Evolutionary conservation across 2,797 vertebrate species (phyloP).

Genomic region (Thamnophis elegans): DNA sequence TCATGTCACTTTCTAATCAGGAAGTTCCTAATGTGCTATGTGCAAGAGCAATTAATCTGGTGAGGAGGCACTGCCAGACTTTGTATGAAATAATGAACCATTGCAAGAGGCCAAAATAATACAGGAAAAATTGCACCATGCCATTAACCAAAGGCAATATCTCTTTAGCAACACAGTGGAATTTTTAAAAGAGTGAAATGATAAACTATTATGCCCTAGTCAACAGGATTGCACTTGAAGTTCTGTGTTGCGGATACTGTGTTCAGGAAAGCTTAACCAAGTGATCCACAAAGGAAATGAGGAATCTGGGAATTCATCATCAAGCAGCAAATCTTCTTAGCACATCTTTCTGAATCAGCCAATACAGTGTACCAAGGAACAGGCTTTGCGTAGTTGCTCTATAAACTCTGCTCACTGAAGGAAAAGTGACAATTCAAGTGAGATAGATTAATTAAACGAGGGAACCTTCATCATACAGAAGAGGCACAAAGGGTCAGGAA

Average conservation of each 20-base stretch:
- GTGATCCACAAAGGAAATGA: background rate
- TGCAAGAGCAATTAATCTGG: background rate
- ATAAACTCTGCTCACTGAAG: background rate
- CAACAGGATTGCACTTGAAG: background rate
- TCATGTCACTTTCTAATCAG: background rate
- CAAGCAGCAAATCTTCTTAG: background rate
- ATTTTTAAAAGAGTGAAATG: background rate
- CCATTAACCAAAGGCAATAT: background rate
- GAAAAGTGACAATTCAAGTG: background rate
- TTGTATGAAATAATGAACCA: background rate
- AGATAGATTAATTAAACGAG: background rate
- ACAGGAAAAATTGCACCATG: background rate
- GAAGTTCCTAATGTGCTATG: background rate
- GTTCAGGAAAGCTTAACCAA: background rate
- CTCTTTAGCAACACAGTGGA: background rate
- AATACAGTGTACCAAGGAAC: background rate
- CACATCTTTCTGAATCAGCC: background rate
- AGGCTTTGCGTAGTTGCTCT: too few species aligned
- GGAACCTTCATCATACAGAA: background rate
- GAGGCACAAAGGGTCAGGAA: background rate
- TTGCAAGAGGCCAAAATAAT: background rate
- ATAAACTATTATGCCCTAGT: background rate
- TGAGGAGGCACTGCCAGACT: background rate
- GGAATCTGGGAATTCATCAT: background rate
- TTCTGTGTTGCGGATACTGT: background rate